These are phyloP conservation scores for Sander vitreus DNA, from an alignment of 2,113 vertebrate genomes.

Conservation along the genomic window DNA sequence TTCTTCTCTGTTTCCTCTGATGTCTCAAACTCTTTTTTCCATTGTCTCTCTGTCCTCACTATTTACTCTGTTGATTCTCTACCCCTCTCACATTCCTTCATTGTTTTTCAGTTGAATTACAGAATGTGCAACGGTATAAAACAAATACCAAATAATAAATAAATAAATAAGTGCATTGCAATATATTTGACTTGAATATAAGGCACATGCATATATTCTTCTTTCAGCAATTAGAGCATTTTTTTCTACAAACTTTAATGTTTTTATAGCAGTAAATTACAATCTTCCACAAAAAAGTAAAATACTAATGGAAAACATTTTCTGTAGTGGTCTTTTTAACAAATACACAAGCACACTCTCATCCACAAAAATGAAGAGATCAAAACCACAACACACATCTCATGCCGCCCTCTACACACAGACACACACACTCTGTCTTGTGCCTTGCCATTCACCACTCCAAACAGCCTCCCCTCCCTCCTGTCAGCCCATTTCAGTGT, in stretches of 20 bases:
- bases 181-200: background rate
- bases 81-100: background rate
- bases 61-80: background rate
- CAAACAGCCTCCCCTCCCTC: slow-evolving; percentile 13
- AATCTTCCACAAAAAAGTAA: background rate
- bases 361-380: slow-evolving; percentile 48
- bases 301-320: slow-evolving; percentile 4
- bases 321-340: slow-evolving; percentile 6
- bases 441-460: slow-evolving; percentile 43
- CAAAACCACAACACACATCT: slow-evolving; percentile 44
- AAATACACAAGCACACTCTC: slow-evolving; percentile 23
- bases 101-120: background rate
- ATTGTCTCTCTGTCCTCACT: slow-evolving; percentile 3
- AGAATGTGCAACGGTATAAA: background rate
- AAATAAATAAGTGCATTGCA: background rate
- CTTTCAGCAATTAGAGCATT: background rate
- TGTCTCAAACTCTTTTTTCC: background rate
- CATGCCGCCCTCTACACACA: slow-evolving; percentile 35
- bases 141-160: slow-evolving; percentile 2
- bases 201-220: background rate
- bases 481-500: slow-evolving; percentile 62
- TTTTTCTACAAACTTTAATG: background rate
- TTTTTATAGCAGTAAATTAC: slow-evolving; percentile 1
- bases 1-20: slow-evolving; percentile 23
- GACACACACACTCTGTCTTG: slow-evolving; percentile 41